phyloP scores from a whole-genome alignment of 1,140 invertebrate species.

The Cydia fagiglandana region DNA sequence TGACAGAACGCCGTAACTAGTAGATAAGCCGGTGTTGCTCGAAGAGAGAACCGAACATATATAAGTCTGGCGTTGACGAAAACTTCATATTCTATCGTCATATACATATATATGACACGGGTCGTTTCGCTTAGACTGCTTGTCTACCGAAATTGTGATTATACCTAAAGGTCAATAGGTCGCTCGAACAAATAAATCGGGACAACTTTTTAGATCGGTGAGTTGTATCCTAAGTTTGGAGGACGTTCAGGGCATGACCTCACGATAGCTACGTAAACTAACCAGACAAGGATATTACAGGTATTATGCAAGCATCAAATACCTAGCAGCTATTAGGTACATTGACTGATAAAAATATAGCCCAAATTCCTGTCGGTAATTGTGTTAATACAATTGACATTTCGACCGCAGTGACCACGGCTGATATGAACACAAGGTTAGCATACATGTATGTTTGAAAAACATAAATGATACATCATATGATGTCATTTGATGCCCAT shows the following conservation, averaged over 20 bases:
- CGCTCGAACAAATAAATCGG: neutral
- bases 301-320: neutral
- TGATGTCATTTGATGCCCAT: slow-evolving; percentile 1
- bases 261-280: neutral
- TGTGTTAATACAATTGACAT: slow-evolving; percentile 23
- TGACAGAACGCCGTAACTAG: too few species aligned
- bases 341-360: slow-evolving; percentile 23
- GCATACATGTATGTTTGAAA: neutral
- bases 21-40: too few species aligned
- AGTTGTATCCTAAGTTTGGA: neutral
- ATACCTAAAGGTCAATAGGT: slow-evolving; percentile 8
- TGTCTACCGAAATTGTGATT: neutral
- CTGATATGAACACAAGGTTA: slow-evolving; percentile 15
- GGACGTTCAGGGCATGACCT: neutral
- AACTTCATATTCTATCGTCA: neutral
- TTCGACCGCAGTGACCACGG: neutral
- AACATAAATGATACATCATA: too few species aligned
- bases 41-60: too few species aligned
- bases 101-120: neutral
- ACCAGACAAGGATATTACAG: neutral
- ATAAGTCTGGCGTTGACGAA: neutral
- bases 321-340: neutral
- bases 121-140: neutral
- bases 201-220: slow-evolving; percentile 1
- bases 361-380: slow-evolving; percentile 3